Base-by-base conservation (phyloP, 2,113 vertebrate genomes). In the Anser cygnoides region DNA sequence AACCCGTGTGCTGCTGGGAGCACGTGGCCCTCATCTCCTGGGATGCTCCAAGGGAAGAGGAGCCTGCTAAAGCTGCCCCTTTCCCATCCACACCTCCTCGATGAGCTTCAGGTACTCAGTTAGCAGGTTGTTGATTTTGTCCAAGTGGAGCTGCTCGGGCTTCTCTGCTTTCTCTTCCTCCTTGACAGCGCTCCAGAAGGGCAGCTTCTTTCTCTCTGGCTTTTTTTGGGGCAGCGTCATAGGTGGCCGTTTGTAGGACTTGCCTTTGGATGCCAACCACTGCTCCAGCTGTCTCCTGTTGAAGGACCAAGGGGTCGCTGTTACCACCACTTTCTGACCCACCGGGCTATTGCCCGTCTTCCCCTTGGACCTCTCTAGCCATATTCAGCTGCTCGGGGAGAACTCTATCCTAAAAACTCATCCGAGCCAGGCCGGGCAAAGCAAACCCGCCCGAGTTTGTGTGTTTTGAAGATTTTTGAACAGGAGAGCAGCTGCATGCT, bases 221-320 rank as follows among this genome's bases (percentile, higher is more conserved):
- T 90, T 87, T 77, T 98, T 97, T 22, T 95, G 94, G 35, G 97
- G 97, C 43, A 98, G 84, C 0, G 21, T 86, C 99, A 99, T 99
- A 0, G 99, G 98, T 0, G 99, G 99, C 9, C 99, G 98, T 82
- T 99, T 99, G 97, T 99, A 99, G 1, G 96, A 96, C 94, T 98
- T 99, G 8, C 99, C 98, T 78, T 98, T 99, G 33, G 98, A 95
- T 57, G 98, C 97, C 43, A 98, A 74, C 99, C 99, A 99, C 65
- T 99, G 98, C 93, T 99, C 97, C 41, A 99, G 97, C 44, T 99
- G 98, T 78, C 94, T 98, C 96, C 99, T 99, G 95, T 54, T 22
- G 87, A 66, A 89, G 87, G 31, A 46, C 6, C 52, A 1, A 70
- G 25, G 33, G 58, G 75, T 43, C 25, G 4, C 35, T 31, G 43